Evolutionary conservation across 2,888 invertebrate genomes (phyloP).

Genomic region (Drosophila rubida): DNA sequence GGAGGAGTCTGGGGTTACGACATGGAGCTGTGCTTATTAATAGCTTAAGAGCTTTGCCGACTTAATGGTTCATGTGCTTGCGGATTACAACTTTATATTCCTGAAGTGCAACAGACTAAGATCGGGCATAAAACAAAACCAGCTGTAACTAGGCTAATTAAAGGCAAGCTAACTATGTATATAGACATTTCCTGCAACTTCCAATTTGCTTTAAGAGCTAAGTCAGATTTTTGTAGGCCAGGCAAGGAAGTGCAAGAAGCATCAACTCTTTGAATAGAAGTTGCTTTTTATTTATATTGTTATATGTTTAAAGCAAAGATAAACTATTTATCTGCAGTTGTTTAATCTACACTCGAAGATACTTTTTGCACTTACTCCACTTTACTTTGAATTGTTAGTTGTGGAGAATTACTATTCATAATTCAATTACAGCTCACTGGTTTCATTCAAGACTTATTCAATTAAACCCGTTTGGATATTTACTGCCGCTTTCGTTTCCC

Average conservation of each 20-base stretch:
- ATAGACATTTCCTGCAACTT: neutral
- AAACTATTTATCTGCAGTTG: too few relatives aligned
- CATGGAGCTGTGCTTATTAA: conserved; percentile 61
- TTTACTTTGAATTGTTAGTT: too few relatives aligned
- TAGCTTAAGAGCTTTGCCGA: conserved; percentile 62
- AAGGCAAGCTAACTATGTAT: neutral
- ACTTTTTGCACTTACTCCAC: too few relatives aligned
- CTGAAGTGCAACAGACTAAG: conserved; percentile 35
- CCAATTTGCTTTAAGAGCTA: neutral
- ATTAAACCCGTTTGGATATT: conserved; percentile 4
- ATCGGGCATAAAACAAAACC: conserved; percentile 4
- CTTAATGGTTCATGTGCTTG: conserved; percentile 35
- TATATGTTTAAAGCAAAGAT: too few relatives aligned
- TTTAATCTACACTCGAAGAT: too few relatives aligned
- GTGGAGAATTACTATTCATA: neutral
- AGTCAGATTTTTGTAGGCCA: neutral
- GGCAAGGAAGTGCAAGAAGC: too few relatives aligned
- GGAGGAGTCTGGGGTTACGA: conserved; percentile 10
- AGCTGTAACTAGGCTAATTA: conserved; percentile 7
- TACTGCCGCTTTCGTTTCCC: neutral
- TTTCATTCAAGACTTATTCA: neutral
- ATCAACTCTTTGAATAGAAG: too few relatives aligned
- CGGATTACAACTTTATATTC: conserved; percentile 35
- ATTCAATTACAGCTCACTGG: neutral
- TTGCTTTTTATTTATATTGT: too few relatives aligned